Evolutionary conservation across 2,888 invertebrate species (phyloP), one percentile per base, ranked within the genome.

Genomic region (Phalera bucephala): DNA sequence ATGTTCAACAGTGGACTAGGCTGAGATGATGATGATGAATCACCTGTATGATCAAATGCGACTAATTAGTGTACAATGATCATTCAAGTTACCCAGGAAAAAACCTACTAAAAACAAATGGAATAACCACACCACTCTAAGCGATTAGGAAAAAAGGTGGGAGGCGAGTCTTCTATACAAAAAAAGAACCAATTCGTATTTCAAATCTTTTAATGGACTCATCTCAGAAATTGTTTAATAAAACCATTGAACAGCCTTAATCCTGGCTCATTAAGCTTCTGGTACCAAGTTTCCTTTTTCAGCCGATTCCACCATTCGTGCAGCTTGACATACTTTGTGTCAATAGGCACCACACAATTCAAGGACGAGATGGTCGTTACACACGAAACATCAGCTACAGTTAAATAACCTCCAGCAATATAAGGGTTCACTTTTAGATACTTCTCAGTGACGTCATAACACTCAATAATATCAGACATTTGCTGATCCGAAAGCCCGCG

Each of bases 341-440:
- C 49, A 0, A 77, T 45, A 0, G 62, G 60, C 7, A 73, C 31
- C 5, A 76, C 43, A 33, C 55, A 42, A 19, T 68, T 42, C 14
- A 77, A 20, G 0, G 73, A 58, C 5, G 72, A 71, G 1, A 75
- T 15, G 0, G 74, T 72, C 0, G 73, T 54, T 0, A 72, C 64
- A 35, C 73, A 73, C 0, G 74, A 70, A 29, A 78, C 34, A 44
- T 78, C 77, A 0, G 77, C 76, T 7, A 77, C 33, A 0, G 76
- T 68, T 2, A 77, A n/a, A 11, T 41, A 25, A 35, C 69, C 50
- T 1, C 62, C 53, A 0, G 70, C 71, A 13, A 78, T 45, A 41
- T 47, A 74, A 0, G 36, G 12, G 3, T 51, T 48, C 1, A 28
- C 37, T 28, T 55, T 41, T 3, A 77, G 50, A 56, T 71, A 77